These are phyloP conservation scores for Chrysomallon squamiferum DNA, from an alignment of 1,140 invertebrate genomes.

Conservation along the genomic window DNA sequence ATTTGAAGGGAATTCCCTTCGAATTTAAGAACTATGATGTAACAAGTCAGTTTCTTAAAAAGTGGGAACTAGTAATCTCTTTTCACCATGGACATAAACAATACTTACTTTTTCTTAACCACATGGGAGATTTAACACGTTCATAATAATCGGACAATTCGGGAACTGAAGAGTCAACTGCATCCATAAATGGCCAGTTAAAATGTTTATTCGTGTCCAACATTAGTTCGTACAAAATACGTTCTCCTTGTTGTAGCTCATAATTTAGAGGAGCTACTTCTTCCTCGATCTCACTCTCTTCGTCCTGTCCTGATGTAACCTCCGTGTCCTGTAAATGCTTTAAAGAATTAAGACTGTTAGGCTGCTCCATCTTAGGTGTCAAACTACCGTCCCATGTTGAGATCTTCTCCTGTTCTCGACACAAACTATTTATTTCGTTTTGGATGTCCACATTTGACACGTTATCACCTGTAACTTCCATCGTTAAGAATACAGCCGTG, in stretches of 20 bases:
- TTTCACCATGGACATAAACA: no score
- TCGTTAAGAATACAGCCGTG: no score
- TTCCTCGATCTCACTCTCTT: constrained; percentile 10
- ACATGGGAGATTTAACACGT: constrained; percentile 62
- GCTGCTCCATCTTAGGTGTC: neutral
- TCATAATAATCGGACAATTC: constrained; percentile 62
- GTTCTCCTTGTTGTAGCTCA: constrained; percentile 52
- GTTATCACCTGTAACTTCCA: neutral
- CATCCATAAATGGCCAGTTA: constrained; percentile 60
- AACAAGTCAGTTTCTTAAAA: neutral
- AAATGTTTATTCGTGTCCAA: constrained; percentile 55
- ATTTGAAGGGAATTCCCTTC: constrained; percentile 9
- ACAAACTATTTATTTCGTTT: neutral
- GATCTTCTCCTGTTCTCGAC: neutral
- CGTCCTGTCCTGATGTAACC: constrained; percentile 2
- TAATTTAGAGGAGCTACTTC: constrained; percentile 23
- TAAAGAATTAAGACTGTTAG: no score
- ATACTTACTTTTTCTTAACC: constrained; percentile 64
- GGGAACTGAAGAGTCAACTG: constrained; percentile 50
- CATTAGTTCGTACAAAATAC: constrained; percentile 61
- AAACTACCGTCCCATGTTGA: neutral
- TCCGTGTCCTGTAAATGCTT: no score
- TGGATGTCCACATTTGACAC: neutral
- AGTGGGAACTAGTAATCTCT: no score
- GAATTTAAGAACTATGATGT: neutral